phyloP scores from a whole-genome alignment of 2,797 vertebrate species.

The Lepilemur septentrionalis region DNA sequence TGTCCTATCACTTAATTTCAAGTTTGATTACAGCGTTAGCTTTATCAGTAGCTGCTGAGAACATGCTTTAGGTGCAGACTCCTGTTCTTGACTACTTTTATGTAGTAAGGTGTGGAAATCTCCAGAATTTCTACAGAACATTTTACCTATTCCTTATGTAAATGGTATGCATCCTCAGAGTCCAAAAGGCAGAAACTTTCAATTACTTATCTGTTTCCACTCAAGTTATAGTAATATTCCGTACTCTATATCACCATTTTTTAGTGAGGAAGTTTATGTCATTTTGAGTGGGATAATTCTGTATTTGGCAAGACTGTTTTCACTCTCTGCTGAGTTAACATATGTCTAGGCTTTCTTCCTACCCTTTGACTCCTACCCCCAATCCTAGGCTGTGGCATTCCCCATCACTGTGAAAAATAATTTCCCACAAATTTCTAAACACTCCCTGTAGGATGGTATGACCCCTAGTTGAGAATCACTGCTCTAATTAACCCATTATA shows the following conservation, averaged over 20 bases:
- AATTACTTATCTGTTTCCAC: background rate
- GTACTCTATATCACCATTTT: background rate
- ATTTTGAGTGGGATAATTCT: background rate
- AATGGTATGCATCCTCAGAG: background rate
- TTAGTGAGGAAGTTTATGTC: background rate
- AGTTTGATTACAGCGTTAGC: background rate
- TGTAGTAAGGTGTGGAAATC: background rate
- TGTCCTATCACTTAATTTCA: background rate
- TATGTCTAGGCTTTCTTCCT: background rate
- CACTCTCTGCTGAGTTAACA: background rate
- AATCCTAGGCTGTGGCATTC: background rate
- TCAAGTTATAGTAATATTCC: background rate
- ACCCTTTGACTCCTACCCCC: background rate
- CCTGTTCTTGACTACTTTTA: background rate
- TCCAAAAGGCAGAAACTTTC: background rate
- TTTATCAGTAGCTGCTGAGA: background rate
- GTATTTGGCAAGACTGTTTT: background rate
- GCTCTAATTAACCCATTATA: background rate
- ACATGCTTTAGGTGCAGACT: background rate
- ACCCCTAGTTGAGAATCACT: background rate
- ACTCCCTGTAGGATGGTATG: background rate
- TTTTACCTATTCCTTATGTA: background rate
- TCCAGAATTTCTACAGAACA: background rate
- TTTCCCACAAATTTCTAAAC: background rate
- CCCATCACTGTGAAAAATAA: background rate